Conservation (phyloP, 2,888 invertebrate genomes). For the Hecatera dysodea region DNA sequence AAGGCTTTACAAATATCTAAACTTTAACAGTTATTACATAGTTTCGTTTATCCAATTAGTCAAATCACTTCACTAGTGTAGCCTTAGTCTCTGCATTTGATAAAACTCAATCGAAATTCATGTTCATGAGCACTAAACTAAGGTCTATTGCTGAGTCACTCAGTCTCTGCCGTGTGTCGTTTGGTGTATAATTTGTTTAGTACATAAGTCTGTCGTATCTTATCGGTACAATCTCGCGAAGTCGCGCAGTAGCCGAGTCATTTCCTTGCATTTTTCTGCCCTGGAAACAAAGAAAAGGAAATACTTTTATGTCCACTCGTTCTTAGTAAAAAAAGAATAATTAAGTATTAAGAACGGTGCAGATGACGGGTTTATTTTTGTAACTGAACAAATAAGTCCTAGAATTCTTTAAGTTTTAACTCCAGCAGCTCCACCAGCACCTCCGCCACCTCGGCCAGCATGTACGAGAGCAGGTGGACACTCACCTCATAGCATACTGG, state of each 20-base stretch:
- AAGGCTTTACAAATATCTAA: conserved; percentile 51
- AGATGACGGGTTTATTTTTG: too few relatives aligned
- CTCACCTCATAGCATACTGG: conserved; percentile 96
- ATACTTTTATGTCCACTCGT: background rate
- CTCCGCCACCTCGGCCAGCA: conserved; percentile 97
- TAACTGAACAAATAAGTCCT: too few relatives aligned
- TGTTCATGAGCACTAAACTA: conserved; percentile 44
- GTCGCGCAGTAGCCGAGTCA: conserved; percentile 95
- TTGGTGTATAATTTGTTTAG: conserved; percentile 47
- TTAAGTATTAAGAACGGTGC: background rate
- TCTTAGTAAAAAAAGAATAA: background rate
- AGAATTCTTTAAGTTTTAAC: conserved; percentile 62
- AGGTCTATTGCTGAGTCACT: conserved; percentile 45
- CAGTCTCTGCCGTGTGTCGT: conserved; percentile 51
- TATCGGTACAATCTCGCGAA: conserved; percentile 97
- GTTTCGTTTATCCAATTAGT: conserved; percentile 37
- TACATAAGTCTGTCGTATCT: conserved; percentile 66
- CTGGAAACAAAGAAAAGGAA: conserved; percentile 86
- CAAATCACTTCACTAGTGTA: conserved; percentile 51
- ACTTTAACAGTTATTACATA: conserved; percentile 49
- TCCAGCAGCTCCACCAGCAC: conserved; percentile 95
- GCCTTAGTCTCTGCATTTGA: conserved; percentile 45
- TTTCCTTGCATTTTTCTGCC: conserved; percentile 94
- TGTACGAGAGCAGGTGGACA: conserved; percentile 96
- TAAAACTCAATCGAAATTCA: conserved; percentile 50